phyloP scores from a whole-genome alignment of 1,140 invertebrate species.

The Tribolium madens region DNA sequence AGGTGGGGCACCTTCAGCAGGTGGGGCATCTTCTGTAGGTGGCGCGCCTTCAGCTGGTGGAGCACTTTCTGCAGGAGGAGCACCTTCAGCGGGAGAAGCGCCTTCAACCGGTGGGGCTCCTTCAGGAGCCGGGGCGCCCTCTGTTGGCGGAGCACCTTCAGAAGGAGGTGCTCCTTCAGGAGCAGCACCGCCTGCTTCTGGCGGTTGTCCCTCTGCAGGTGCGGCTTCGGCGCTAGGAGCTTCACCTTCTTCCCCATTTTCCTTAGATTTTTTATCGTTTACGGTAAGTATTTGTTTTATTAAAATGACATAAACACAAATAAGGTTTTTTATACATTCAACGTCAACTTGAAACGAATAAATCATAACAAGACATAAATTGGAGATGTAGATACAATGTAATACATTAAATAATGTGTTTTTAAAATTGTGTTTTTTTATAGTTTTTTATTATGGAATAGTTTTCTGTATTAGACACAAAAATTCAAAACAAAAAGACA shows the following conservation, averaged over 20 bases:
- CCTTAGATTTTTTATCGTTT: too few species aligned
- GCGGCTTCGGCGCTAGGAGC: conserved; percentile 48
- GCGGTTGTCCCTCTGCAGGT: conserved; percentile 66
- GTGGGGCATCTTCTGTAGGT: conserved; percentile 45
- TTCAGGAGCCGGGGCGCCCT: conserved; percentile 56
- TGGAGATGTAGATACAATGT: too few species aligned
- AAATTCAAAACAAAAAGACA: neutral
- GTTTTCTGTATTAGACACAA: too few species aligned
- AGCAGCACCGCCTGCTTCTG: conserved; percentile 66
- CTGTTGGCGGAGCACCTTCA: conserved; percentile 62
- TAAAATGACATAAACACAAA: too few species aligned
- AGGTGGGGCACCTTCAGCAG: conserved; percentile 55
- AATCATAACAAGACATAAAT: neutral
- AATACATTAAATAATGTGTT: too few species aligned
- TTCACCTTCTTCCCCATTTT: conserved; percentile 10
- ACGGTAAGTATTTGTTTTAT: too few species aligned
- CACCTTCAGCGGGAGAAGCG: conserved; percentile 51
- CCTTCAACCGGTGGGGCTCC: conserved; percentile 51
- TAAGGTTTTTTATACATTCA: too few species aligned
- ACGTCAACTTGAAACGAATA: too few species aligned
- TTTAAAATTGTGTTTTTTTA: too few species aligned
- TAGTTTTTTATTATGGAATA: too few species aligned
- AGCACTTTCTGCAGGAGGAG: neutral
- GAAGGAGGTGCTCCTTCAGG: conserved; percentile 64
- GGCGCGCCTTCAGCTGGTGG: conserved; percentile 48